Evolutionary conservation across 2,888 invertebrate species (phyloP), one percentile per base, ranked within the genome.

Genomic region (Lepetodrilus schrolli): DNA sequence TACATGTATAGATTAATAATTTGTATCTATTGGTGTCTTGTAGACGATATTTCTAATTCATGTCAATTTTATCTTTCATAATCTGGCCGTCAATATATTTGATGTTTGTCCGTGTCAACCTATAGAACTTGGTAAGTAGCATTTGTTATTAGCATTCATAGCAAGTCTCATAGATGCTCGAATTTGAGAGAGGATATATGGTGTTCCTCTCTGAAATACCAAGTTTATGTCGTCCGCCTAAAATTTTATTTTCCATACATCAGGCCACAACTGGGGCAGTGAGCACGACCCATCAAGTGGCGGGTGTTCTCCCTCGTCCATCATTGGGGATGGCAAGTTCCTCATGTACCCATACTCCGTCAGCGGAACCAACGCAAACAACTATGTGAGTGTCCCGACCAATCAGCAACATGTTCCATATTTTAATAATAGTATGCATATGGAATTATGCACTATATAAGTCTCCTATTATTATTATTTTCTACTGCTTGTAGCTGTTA

Each of bases 181-280:
- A n/a, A n/a, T n/a, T n/a, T n/a, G n/a, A n/a, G n/a, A n/a, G n/a
- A n/a, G n/a, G n/a, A n/a, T n/a, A n/a, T n/a, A n/a, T n/a, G n/a
- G n/a, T n/a, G n/a, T n/a, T n/a, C n/a, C n/a, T n/a, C 17, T 69
- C 10, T 48, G 5, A 58, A 17, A 2, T 38, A 30, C 8, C 38
- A 38, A 38, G 7, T 58, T 23, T 69, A 65, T n/a, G 34, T 38
- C 26, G 17, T 23, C 21, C 10, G 37, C 37, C 36, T 26, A 66
- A 43, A 66, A 30, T n/a, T 13, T 20, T 48, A 7, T 71, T 10
- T 36, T 71, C 20, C 37, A n/a, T n/a, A 26, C 36, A 20, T 10
- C 96, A 91, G 98, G 98, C 1, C 98, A 98, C 91, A 98, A 98
- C 92, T 98, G 97, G 97, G 98, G 98, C 74, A 96, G 97, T 3